Base-by-base conservation (phyloP, 2,888 invertebrate genomes). In the Scaeva pyrastri region DNA sequence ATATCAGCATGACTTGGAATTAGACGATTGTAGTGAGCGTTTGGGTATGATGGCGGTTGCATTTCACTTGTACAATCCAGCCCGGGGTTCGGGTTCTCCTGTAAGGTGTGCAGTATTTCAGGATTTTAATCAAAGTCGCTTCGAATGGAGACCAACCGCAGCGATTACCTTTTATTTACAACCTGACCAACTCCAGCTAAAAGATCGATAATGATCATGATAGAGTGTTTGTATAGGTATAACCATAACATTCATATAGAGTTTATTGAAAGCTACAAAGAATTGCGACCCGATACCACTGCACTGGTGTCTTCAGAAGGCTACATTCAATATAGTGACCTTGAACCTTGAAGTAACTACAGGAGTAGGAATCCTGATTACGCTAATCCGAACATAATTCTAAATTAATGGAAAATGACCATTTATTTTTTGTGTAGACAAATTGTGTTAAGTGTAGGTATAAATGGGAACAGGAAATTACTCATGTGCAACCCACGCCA, bases 371-470 rank as follows among this genome's bases (percentile, higher is more conserved):
- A 45, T 55, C 36, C 58, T 41, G 80, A 66, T 58, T 39, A 41
- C 43, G 70, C 73, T 86, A 86, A 86, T 86, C 77, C 78, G 48
- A 62, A 43, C 70, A 62, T 82, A 86, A 87, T 87, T 74, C 86
- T 77, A 70, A 86, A 82, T 87, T 87, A 87, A 87, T 87, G 82
- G 50, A 78, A 87, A 82, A 70, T 87, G 77, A 87, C 78, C 78
- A 82, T 74, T 82, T 87, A 71, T 31, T 62, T 41, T n/a, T n/a
- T n/a, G n/a, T 62, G 76, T 68, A 70, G 85, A 86, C 77, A 86
- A 86, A 81, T 86, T 86, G 86, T 82, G 86, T 82, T 78, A 86
- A 86, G 86, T 86, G 82, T 86, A n/a, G n/a, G n/a, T n/a, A 71
- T 77, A 86, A 86, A 86, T 81, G 85, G 64, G 85, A 86, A 73